These are phyloP conservation scores for Parapristionchus giblindavisi DNA, from an alignment of 2,888 invertebrate species.

Conservation along the genomic window DNA sequence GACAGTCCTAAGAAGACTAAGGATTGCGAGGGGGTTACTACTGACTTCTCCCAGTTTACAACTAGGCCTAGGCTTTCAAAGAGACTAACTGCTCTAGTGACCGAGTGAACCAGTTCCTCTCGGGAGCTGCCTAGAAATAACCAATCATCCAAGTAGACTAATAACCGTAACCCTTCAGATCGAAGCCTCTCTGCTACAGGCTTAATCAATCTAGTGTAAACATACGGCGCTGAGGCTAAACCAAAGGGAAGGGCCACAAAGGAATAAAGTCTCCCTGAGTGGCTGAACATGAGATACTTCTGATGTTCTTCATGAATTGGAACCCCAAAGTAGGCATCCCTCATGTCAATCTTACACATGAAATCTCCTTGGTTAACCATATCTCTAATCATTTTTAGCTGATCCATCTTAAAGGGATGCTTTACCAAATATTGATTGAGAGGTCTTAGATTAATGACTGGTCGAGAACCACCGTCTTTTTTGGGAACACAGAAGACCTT, in stretches of 20 bases:
- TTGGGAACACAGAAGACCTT: conserved; percentile 25
- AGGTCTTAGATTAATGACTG: conserved; percentile 28
- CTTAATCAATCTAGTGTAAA: conserved; percentile 29
- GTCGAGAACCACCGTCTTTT: conserved; percentile 31
- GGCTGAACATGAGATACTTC: not conserved
- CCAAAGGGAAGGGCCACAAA: conserved; percentile 36
- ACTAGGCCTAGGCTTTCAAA: not conserved
- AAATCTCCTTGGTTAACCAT: not conserved
- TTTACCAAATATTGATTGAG: conserved; percentile 4
- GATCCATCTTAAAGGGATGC: conserved; percentile 36
- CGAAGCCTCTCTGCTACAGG: conserved; percentile 33
- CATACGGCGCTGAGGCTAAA: conserved; percentile 15
- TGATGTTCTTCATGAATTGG: not conserved
- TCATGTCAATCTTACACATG: conserved; percentile 36
- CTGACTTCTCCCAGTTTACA: not conserved
- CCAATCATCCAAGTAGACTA: conserved; percentile 34
- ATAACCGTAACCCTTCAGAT: not conserved
- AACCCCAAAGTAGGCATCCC: conserved; percentile 34
- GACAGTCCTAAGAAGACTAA: not conserved
- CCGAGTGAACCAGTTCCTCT: not conserved
- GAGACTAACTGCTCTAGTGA: not conserved
- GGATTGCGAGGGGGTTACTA: not conserved
- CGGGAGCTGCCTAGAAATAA: not conserved
- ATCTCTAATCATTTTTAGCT: not conserved
- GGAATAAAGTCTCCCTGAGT: conserved; percentile 3